A percentile compares a stretch with the other conserved stretches of the same genome.
phyloP scores from a whole-genome alignment of 2,888 invertebrate genomes.

The Gisinianus flammeolus region DNA sequence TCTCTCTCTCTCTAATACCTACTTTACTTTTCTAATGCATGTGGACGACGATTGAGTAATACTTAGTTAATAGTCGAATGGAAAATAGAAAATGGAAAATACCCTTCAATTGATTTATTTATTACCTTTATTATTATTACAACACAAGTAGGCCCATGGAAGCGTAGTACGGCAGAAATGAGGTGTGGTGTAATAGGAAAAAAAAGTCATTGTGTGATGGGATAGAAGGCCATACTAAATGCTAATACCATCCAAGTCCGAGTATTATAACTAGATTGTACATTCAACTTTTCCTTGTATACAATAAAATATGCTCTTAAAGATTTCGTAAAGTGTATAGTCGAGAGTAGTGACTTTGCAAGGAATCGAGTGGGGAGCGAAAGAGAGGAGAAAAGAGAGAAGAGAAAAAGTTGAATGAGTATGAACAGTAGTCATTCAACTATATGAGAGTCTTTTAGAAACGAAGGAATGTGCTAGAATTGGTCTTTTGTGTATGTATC shows the following conservation, averaged over 20 bases:
- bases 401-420: constrained; percentile 36
- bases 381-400: constrained; percentile 13
- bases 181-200: not conserved
- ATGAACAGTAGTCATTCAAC: constrained; percentile 32
- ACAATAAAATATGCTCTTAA: not conserved
- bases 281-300: not conserved
- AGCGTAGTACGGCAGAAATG: not conserved
- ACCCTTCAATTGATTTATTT: not conserved
- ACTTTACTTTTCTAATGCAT: not conserved
- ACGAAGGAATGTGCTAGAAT: constrained; percentile 11
- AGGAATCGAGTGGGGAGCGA: not conserved
- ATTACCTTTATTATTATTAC: not conserved
- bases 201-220: not conserved
- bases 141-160: not conserved
- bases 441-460: constrained; percentile 24
- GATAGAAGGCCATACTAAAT: not conserved
- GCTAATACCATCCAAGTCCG: not conserved
- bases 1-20: not conserved
- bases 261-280: not conserved
- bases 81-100: too few relatives aligned
- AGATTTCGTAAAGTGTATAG: not conserved
- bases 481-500: constrained; percentile 15
- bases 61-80: too few relatives aligned
- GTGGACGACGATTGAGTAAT: not conserved
- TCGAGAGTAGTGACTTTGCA: not conserved